phyloP scores from a whole-genome alignment of 2,888 invertebrate species.

The Rhorus exstirpatorius region DNA sequence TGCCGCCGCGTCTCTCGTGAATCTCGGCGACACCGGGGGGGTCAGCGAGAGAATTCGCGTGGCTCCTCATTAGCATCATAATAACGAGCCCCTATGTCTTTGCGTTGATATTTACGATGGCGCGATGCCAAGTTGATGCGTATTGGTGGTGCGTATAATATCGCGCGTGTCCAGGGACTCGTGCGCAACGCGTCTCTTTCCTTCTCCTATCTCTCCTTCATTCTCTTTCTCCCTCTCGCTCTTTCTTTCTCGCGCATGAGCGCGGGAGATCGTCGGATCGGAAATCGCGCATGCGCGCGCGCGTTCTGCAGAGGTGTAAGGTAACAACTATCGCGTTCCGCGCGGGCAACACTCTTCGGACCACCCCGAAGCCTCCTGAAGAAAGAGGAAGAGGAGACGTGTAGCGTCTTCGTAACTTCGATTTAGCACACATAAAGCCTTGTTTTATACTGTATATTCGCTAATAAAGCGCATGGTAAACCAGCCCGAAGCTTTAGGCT shows the following conservation, averaged over 20 bases:
- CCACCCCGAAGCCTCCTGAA: constrained; percentile 79
- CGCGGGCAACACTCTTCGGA: constrained; percentile 74
- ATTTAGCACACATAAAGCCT: constrained; percentile 53
- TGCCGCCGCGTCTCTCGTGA: constrained; percentile 67
- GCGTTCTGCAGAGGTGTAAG: constrained; percentile 79
- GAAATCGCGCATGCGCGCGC: constrained; percentile 61
- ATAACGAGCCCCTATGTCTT: constrained; percentile 82
- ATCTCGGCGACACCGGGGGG: constrained; percentile 74
- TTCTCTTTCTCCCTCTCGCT: constrained; percentile 5
- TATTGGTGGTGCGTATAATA: constrained; percentile 81
- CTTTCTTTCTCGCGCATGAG: constrained; percentile 30
- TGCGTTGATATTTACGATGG: constrained; percentile 81
- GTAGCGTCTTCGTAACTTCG: constrained; percentile 56
- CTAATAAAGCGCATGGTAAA: constrained; percentile 32
- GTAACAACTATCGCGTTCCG: constrained; percentile 79
- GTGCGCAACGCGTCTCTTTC: not conserved
- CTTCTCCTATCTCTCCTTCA: constrained; percentile 13
- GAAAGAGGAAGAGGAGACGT: constrained; percentile 28
- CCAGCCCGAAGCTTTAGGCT: constrained; percentile 3
- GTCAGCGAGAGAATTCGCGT: constrained; percentile 74
- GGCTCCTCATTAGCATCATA: constrained; percentile 83
- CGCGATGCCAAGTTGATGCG: constrained; percentile 80
- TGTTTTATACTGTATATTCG: constrained; percentile 32
- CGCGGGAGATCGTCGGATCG: constrained; percentile 32
- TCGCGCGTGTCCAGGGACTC: constrained; percentile 68